These are phyloP conservation scores for Pseudococcus longispinus DNA, from an alignment of 2,888 invertebrate species.

Conservation along the genomic window DNA sequence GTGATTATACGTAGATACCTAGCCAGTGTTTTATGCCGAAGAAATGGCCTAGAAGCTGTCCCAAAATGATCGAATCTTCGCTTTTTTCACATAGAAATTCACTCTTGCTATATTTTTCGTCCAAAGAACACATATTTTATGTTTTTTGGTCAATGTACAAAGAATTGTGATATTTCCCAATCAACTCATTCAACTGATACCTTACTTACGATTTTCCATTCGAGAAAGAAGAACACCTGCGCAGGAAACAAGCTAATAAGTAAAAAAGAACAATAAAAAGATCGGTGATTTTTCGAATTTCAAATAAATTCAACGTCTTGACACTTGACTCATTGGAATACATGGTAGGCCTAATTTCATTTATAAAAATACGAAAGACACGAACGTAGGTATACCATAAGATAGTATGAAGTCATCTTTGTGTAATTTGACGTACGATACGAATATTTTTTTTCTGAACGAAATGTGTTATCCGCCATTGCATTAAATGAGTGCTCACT, in stretches of 20 bases:
- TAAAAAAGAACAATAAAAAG: not conserved
- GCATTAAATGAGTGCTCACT: conserved; percentile 3
- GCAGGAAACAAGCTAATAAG: not conserved
- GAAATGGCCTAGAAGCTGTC: not conserved
- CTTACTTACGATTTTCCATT: not conserved
- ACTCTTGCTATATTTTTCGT: too few species aligned
- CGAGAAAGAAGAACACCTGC: not conserved
- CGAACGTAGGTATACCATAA: not conserved
- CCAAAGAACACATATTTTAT: too few species aligned
- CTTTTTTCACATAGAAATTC: too few species aligned
- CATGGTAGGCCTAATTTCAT: not conserved
- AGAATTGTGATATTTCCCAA: too few species aligned
- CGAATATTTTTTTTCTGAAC: not conserved
- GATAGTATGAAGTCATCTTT: not conserved
- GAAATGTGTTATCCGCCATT: not conserved
- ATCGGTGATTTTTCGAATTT: not conserved
- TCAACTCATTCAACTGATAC: not conserved
- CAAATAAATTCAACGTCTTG: not conserved
- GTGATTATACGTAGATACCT: not conserved
- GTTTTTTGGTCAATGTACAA: too few species aligned
- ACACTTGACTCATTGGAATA: not conserved
- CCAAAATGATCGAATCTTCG: not conserved
- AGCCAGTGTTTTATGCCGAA: not conserved
- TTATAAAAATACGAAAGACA: too few species aligned
- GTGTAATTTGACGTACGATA: conserved; percentile 1